Conservation (phyloP, 2,888 invertebrate genomes). For the Sarcophaga rosellei region DNA sequence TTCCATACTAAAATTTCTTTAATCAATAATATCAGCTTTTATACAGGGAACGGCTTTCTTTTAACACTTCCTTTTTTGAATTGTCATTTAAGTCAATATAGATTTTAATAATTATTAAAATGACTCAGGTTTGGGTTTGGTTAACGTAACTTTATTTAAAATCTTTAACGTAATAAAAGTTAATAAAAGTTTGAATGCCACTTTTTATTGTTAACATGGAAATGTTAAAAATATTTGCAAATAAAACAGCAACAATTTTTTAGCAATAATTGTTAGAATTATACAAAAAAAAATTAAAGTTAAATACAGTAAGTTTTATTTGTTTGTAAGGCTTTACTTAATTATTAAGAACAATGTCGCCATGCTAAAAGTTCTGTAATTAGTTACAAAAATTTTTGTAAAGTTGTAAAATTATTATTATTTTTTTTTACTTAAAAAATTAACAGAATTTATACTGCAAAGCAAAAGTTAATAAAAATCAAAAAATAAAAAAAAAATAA, state of each 20-base stretch:
- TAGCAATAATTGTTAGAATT: neutral
- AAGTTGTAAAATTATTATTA: too few species aligned
- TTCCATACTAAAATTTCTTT: neutral
- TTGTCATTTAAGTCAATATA: conserved; percentile 14
- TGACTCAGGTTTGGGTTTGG: neutral
- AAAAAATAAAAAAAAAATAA: too few species aligned
- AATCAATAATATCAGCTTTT: neutral
- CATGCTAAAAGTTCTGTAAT: too few species aligned
- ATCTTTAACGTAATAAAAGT: neutral
- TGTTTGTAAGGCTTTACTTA: neutral
- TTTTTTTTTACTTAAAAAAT: neutral
- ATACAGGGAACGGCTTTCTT: neutral
- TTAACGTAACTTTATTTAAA: neutral
- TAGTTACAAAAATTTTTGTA: too few species aligned
- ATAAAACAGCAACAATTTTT: conserved; percentile 4
- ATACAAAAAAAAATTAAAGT: neutral
- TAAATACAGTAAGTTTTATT: conserved; percentile 10
- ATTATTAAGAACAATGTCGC: neutral
- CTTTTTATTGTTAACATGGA: conserved; percentile 40
- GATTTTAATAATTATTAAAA: conserved; percentile 15
- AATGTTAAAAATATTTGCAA: conserved; percentile 51
- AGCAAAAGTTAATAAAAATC: neutral
- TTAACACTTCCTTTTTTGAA: neutral
- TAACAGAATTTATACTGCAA: neutral
- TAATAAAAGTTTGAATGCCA: too few species aligned